phyloP scores from a whole-genome alignment of 2,113 vertebrate genomes.

The Riparia riparia region DNA sequence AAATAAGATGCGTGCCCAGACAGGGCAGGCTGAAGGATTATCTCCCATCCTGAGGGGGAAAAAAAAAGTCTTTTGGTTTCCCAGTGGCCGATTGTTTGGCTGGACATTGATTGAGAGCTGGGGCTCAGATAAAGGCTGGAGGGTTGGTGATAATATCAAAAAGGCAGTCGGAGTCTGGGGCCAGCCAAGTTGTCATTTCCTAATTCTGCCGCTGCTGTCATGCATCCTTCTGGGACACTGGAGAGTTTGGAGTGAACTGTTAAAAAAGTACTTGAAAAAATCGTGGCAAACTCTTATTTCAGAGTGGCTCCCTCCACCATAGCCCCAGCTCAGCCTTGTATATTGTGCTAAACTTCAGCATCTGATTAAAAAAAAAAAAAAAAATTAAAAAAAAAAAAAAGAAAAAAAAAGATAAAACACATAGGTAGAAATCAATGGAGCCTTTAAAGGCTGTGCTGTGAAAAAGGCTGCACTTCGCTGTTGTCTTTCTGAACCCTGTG shows the following conservation, averaged over 20 bases:
- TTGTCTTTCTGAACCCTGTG: slow-evolving; percentile 77
- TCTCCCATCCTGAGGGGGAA: background rate
- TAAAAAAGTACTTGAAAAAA: background rate
- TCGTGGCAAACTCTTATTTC: background rate
- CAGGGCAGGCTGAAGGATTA: slow-evolving; percentile 4
- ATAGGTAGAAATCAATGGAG: slow-evolving; percentile 72
- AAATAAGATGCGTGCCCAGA: background rate
- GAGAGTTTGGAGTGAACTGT: background rate
- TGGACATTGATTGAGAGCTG: background rate
- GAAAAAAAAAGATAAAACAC: slow-evolving; percentile 12
- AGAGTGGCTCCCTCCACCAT: background rate
- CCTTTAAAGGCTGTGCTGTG: slow-evolving; percentile 63
- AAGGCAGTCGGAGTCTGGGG: background rate
- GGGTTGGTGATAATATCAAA: background rate
- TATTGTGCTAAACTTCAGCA: slow-evolving; percentile 29
- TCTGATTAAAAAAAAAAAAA: background rate
- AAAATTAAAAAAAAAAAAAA: background rate
- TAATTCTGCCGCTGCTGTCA: slow-evolving; percentile 22
- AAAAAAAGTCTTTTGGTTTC: background rate
- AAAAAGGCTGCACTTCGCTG: slow-evolving; percentile 61
- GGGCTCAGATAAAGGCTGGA: background rate
- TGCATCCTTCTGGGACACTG: slow-evolving; percentile 3
- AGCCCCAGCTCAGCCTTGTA: background rate
- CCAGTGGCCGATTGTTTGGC: background rate
- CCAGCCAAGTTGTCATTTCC: slow-evolving; percentile 52